Evolutionary conservation across 1,140 invertebrate genomes (phyloP).

Genomic region (Fopius arisanus): DNA sequence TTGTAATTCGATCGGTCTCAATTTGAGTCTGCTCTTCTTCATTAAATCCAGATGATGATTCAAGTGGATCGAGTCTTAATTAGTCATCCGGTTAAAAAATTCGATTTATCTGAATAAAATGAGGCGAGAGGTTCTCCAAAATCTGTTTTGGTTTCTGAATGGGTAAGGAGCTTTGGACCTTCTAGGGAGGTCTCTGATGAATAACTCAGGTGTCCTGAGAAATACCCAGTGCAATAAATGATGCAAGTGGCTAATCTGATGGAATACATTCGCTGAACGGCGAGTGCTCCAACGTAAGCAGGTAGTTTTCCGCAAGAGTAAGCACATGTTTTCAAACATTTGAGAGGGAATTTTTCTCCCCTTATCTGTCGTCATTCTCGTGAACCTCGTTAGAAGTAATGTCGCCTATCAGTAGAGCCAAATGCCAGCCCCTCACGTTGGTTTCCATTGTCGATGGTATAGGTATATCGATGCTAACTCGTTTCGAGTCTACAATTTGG

Average conservation of each 20-base stretch:
- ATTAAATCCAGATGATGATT: no score
- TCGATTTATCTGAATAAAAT: no score
- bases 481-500: constrained; percentile 1
- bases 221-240: no score
- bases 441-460: neutral
- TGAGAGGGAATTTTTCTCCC: neutral
- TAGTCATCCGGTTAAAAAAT: no score
- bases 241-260: neutral
- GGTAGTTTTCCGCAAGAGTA: neutral
- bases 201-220: no score
- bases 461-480: neutral
- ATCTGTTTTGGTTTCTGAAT: no score
- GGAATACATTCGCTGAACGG: neutral
- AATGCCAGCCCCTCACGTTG: neutral
- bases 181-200: no score
- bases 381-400: neutral
- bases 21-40: no score
- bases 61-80: no score
- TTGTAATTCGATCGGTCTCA: no score
- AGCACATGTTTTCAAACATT: neutral
- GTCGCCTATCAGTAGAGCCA: neutral
- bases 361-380: neutral
- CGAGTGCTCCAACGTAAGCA: neutral
- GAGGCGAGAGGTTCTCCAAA: no score
- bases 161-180: no score